These are phyloP conservation scores for Caenorhabditis sp. DNA, from an alignment of 2,888 invertebrate genomes.

Conservation along the genomic window DNA sequence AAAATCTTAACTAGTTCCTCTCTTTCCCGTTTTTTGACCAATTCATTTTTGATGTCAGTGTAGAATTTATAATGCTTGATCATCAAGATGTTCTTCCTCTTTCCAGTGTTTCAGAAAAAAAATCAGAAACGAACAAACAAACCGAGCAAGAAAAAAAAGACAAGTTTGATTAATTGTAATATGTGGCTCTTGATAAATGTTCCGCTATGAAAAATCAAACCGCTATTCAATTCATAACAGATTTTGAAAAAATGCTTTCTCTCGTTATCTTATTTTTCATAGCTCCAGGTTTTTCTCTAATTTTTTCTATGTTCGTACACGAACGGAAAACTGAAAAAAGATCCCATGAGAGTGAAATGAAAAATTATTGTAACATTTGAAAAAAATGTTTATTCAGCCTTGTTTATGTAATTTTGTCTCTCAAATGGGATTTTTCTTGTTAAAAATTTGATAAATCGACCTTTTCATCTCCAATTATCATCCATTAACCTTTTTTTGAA, in stretches of 20 bases:
- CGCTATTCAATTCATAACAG: background rate
- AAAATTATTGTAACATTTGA: too few species aligned
- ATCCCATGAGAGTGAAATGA: too few species aligned
- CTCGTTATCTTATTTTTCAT: background rate
- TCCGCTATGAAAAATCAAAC: conserved; percentile 8
- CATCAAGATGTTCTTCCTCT: background rate
- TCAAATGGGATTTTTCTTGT: too few species aligned
- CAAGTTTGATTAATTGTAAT: conserved; percentile 32
- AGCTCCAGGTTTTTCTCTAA: too few species aligned
- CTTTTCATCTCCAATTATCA: background rate
- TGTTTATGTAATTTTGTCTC: too few species aligned
- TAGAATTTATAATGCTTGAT: background rate
- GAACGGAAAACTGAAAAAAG: too few species aligned
- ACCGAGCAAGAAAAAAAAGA: background rate
- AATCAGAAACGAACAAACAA: background rate
- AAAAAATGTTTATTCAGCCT: too few species aligned
- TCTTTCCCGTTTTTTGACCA: background rate
- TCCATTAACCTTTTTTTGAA: background rate
- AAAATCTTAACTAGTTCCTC: too few species aligned
- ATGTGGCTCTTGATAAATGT: conserved; percentile 25
- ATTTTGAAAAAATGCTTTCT: background rate
- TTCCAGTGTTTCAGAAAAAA: background rate
- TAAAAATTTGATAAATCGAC: too few species aligned
- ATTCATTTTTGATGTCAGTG: background rate
- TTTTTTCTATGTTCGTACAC: too few species aligned